Base-by-base conservation (phyloP, 23 tunicate genomes). In the Trididemnum clinides region DNA sequence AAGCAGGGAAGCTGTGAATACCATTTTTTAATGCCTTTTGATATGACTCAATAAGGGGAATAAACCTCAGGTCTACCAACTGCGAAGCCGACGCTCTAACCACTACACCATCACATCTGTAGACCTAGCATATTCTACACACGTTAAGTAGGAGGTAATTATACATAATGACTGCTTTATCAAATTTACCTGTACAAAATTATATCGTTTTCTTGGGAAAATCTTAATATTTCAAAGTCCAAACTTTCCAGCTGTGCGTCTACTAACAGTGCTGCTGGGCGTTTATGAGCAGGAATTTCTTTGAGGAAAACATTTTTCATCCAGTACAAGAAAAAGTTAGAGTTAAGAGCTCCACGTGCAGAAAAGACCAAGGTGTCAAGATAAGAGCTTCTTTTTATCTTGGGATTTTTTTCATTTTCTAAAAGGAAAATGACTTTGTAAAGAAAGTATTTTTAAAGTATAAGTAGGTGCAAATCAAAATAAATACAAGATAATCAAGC, bases 201-300 rank as follows among this genome's bases (percentile, higher is more conserved):
- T 10, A 87, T 70, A 7, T 80, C 50, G 39, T 87, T 87, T 0
- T 87, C 81, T 12, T 70, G 37, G 3, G 91, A 80, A 54, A 87
- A 69, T 28, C 70, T 50, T 18, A 87, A 34, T 1, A 80, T 34
- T 20, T 80, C 91, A 63, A 23, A 78, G 34, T 79, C 72, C 23
- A 87, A 28, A 29, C 33, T 66, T 21, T 79, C 91, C 62, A 87
- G 81, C 21, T 51, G 80, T n/a, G 63, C 34, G 29, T 87, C 91
- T 1, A 87, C 72, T 0, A 87, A 72, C 22, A 87, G 81, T 2
- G 85, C 91, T 0, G 50, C 38, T 1, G 91, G 91, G 19, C 85
- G 77, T 26, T 69, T 71, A 28, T 51, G 57, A 2, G 71, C 30
- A 2, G 91, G 70, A 30, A 84, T 84, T 51, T 50, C 49, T 35